These are phyloP conservation scores for Neolamprologus ventralis DNA, from an alignment of 2,113 vertebrate genomes.

Conservation along the genomic window DNA sequence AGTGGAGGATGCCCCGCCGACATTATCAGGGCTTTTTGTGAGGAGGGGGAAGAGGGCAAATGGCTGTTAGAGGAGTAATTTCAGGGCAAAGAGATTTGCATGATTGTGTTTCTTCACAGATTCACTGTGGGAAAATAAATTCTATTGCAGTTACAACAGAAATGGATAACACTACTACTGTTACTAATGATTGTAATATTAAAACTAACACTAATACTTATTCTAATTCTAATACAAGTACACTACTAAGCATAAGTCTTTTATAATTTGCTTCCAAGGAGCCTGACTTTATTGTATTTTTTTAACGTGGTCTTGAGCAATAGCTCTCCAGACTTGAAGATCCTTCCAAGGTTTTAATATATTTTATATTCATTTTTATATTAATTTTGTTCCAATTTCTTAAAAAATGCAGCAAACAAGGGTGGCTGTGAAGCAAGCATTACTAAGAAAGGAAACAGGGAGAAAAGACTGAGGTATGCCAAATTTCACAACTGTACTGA, in stretches of 20 bases:
- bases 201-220: neutral
- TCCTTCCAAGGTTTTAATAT: neutral
- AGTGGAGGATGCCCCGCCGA: neutral
- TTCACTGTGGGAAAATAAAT: neutral
- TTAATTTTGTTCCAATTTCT: neutral
- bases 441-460: neutral
- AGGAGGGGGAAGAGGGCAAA: neutral
- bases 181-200: neutral
- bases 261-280: neutral
- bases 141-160: neutral
- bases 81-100: slow-evolving; percentile 6
- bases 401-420: neutral
- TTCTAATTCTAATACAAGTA: neutral
- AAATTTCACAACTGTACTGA: neutral
- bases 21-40: neutral
- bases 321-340: rapidly evolving
- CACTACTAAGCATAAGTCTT: neutral
- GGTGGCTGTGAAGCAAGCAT: neutral
- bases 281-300: neutral
- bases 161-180: neutral
- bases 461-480: neutral
- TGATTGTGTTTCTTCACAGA: neutral
- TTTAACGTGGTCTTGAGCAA: neutral
- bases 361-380: neutral
- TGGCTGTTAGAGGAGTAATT: neutral